These are phyloP conservation scores for Psittacula echo DNA, from an alignment of 2,797 vertebrate species.

Conservation along the genomic window DNA sequence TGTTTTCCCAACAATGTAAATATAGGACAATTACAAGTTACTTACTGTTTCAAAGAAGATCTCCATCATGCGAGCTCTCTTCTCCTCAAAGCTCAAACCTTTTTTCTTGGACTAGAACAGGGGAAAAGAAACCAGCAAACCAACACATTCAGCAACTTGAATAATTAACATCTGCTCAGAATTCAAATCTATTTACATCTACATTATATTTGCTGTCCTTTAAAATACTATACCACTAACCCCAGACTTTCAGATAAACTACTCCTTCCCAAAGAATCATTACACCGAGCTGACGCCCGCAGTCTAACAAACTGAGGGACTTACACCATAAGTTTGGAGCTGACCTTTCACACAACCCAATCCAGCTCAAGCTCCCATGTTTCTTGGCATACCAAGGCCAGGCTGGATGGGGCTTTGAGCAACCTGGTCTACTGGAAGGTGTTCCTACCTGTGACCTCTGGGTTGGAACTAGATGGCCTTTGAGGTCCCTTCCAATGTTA, in stretches of 20 bases:
- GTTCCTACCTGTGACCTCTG: neutral
- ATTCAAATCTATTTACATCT: neutral
- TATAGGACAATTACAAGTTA: conserved; percentile 60
- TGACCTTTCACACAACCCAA: neutral
- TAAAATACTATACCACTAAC: neutral
- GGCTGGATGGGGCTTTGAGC: neutral
- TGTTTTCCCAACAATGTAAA: neutral
- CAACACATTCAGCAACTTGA: neutral
- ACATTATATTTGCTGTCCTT: neutral
- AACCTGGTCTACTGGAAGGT: neutral
- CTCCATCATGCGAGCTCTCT: conserved; percentile 96
- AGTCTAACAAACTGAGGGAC: neutral
- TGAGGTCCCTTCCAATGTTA: neutral
- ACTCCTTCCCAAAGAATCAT: neutral
- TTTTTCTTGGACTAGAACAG: conserved; percentile 92
- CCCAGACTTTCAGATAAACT: neutral
- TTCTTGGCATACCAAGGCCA: neutral
- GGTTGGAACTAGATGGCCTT: neutral
- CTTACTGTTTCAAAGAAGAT: conserved; percentile 97
- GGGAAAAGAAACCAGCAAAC: neutral
- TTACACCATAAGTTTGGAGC: neutral
- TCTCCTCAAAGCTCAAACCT: conserved; percentile 94
- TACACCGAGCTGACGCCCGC: neutral
- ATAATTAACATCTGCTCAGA: neutral
- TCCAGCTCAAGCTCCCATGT: neutral